phyloP scores from a whole-genome alignment of 2,888 invertebrate species.

The Aphidoletes aphidimyza region DNA sequence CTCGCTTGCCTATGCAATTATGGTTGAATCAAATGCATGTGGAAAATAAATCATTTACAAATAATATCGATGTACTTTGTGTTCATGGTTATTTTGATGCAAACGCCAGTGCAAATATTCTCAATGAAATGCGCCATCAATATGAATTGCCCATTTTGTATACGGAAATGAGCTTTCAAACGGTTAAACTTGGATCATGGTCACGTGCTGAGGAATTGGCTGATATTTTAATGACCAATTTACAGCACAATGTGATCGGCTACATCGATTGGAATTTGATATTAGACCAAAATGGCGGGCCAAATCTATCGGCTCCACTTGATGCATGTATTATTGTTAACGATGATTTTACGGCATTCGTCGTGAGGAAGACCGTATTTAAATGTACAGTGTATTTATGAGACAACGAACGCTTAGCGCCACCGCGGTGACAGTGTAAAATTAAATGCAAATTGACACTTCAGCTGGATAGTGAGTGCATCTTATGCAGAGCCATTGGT shows the following conservation, averaged over 20 bases:
- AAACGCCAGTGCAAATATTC: neutral
- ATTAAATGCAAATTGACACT: no score
- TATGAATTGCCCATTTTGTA: neutral
- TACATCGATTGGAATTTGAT: slow-evolving; percentile 51
- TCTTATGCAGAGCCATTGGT: slow-evolving; percentile 4
- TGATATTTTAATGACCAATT: neutral
- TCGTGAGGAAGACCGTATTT: no score
- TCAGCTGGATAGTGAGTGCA: no score
- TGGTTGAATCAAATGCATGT: neutral
- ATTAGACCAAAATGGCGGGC: slow-evolving; percentile 21
- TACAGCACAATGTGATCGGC: neutral
- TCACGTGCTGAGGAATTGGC: neutral
- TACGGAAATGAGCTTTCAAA: slow-evolving; percentile 16
- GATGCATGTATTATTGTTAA: no score
- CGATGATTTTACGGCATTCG: no score
- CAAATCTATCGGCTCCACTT: slow-evolving; percentile 1
- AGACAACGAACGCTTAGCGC: no score
- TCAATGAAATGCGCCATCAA: neutral
- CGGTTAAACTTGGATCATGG: neutral
- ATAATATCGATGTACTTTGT: neutral
- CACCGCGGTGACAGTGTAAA: no score
- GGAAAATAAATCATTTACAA: neutral
- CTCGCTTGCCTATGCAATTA: neutral
- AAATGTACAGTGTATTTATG: no score
- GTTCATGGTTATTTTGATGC: slow-evolving; percentile 8